Base-by-base conservation (phyloP, 2,888 invertebrate species). In the Drosophila macrospina region DNA sequence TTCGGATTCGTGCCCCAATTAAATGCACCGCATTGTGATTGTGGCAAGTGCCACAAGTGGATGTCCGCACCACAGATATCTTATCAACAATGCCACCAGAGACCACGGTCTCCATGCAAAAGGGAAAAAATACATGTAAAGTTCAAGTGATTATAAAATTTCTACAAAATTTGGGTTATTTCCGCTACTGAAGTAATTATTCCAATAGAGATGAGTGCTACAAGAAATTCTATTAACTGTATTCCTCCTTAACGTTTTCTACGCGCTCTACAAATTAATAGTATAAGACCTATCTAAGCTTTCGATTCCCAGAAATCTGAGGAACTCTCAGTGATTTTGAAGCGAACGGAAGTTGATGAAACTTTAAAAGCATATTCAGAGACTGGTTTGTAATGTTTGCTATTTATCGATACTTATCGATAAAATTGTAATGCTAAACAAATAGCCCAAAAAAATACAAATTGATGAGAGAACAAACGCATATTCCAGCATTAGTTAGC, bases 11-110 rank as follows among this genome's bases (percentile, higher is more conserved):
- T 39, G 16, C 30, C 45, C 50, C 66, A 61, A 69, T 73, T 74
- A 74, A 65, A 36, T 48, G 60, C 20, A 51, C 50, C 32, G 52
- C 52, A 54, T 59, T 59, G 71, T 70, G 59, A 70, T 59, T 70
- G 64, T 57, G 64, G 47, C 69, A 69, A 69, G 64, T 64, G 63
- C 50, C 32, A 57, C 54, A 44, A 54, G 69, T 68, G 62, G 41
- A 59, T 73, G 73, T 73, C 74, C 74, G 51, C 45, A 51, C 15
- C 54, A 68, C 30, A 10, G 34, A 24, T 8, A 34, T 51, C 45
- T 37, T 69, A 67, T 56, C 63, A 37, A 56, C 69, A 52, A 69
- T 55, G 32, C n/a, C 67, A 37, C 51, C 26, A 10, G 11, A 16
- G 20, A 41, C 24, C 24, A 11, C 26, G 1, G 24, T 30, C 8